Conservation (phyloP, 2,797 vertebrate genomes). For the Scolopax rusticola region DNA sequence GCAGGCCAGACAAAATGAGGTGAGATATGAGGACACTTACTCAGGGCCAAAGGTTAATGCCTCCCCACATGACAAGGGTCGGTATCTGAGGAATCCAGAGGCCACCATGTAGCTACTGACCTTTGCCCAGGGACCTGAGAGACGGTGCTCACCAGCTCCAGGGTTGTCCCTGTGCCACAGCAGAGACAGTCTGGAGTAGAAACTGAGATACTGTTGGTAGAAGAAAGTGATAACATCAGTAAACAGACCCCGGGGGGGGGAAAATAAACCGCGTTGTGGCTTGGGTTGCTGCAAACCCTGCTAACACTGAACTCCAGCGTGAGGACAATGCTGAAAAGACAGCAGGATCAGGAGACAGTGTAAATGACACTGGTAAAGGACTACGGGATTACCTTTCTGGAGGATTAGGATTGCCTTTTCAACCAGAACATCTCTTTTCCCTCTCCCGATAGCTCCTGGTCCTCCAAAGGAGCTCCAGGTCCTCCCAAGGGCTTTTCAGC, state of each 20-base stretch:
- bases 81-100: slow-evolving; percentile 1
- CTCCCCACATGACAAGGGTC: not conserved
- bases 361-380: not conserved
- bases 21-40: slow-evolving; percentile 14
- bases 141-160: not conserved
- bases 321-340: not conserved
- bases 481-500: not conserved
- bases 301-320: rapidly evolving
- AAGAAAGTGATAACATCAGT: slow-evolving; percentile 11
- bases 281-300: not conserved
- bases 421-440: not conserved
- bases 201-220: not conserved
- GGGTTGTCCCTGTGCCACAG: rapidly evolving
- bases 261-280: not conserved
- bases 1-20: not conserved
- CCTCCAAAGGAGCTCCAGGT: not conserved
- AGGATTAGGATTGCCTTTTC: not conserved
- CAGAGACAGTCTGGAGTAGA: not conserved
- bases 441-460: not conserved
- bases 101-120: not conserved
- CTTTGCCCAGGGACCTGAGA: not conserved
- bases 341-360: not conserved
- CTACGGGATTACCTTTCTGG: not conserved
- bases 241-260: not conserved
- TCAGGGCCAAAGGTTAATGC: slow-evolving; percentile 27